phyloP scores from a whole-genome alignment of 2,888 invertebrate species.

The Eupithecia subfuscata region DNA sequence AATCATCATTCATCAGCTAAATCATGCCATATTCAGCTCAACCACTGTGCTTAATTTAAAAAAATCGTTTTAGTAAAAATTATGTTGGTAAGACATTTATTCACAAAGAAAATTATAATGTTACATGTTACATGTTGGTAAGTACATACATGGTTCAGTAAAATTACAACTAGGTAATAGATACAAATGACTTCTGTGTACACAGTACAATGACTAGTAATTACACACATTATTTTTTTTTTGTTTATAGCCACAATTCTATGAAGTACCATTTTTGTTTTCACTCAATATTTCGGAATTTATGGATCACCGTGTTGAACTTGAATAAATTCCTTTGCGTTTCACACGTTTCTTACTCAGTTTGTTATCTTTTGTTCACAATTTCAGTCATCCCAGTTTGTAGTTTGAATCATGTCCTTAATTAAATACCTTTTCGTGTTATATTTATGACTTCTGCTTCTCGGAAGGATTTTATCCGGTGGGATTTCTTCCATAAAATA shows the following conservation, averaged over 20 bases:
- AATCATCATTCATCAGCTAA: no score
- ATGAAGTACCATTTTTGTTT: background rate
- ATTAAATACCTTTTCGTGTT: background rate
- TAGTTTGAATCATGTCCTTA: background rate
- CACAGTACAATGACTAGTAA: no score
- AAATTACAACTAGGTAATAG: no score
- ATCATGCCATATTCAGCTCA: no score
- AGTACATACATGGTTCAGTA: no score
- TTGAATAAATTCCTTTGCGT: background rate
- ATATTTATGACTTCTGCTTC: background rate
- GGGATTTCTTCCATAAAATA: background rate
- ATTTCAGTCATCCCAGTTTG: background rate
- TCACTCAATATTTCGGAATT: background rate
- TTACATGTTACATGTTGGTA: no score
- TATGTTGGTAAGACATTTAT: no score
- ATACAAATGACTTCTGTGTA: no score
- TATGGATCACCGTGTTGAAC: background rate
- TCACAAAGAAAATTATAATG: no score
- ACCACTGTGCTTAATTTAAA: no score
- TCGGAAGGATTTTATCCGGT: background rate
- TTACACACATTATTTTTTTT: no score
- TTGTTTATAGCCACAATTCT: background rate
- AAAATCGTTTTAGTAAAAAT: no score
- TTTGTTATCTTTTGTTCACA: background rate
- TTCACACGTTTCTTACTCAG: background rate